Conservation (phyloP, 1,140 invertebrate genomes). For the Lepidurus apus region DNA sequence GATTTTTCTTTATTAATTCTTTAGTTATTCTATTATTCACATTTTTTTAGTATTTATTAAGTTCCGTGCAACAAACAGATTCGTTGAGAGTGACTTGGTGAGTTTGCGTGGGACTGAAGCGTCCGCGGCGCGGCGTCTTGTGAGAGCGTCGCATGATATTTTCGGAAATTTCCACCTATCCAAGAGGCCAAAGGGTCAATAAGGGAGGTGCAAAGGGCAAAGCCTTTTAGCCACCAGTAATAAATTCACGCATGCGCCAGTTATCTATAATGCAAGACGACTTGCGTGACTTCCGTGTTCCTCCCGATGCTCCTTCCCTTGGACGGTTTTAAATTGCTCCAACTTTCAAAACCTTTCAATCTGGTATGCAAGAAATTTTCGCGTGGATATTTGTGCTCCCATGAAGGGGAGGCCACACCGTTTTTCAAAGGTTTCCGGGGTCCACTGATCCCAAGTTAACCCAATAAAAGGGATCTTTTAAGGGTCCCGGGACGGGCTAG, state of each 20-base stretch:
- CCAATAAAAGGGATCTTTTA: conserved; percentile 7
- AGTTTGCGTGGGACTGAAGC: background rate
- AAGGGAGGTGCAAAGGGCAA: conserved; percentile 17
- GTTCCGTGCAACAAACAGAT: background rate
- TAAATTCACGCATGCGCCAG: conserved; percentile 13
- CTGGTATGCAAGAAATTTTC: background rate
- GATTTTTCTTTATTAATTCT: background rate
- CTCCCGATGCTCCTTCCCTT: background rate
- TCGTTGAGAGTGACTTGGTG: background rate
- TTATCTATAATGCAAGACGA: conserved; percentile 15
- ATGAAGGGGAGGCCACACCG: background rate
- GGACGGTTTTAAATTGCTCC: background rate
- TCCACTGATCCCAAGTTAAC: conserved; percentile 5
- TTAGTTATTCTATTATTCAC: background rate
- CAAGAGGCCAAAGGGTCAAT: conserved; percentile 7
- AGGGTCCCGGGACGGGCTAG: background rate
- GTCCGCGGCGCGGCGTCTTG: background rate
- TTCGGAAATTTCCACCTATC: conserved; percentile 6
- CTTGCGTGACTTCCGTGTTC: conserved; percentile 1
- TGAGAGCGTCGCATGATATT: background rate
- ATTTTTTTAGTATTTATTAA: background rate
- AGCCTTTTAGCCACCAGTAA: background rate
- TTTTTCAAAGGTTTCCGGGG: conserved; percentile 2
- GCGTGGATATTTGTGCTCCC: background rate
- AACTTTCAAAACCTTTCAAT: background rate